phyloP scores from a whole-genome alignment of 2,113 vertebrate species.

The Rhabdornis inornatus region DNA sequence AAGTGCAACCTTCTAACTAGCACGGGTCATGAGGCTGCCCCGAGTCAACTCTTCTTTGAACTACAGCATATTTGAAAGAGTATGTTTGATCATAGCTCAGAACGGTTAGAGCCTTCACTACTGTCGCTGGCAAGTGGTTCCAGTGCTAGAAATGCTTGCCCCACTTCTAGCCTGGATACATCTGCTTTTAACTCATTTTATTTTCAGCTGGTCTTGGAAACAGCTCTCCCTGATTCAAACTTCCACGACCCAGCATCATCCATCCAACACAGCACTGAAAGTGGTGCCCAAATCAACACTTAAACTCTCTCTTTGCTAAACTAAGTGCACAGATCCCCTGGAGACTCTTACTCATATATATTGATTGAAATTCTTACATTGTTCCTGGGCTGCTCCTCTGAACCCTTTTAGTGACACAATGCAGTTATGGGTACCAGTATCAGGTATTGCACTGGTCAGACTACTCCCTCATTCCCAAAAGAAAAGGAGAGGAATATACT shows the following conservation, averaged over 20 bases:
- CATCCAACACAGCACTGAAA: background rate
- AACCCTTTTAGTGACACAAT: background rate
- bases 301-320: background rate
- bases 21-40: background rate
- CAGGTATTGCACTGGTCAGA: background rate
- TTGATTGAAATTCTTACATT: background rate
- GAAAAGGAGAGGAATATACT: background rate
- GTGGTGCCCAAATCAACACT: background rate
- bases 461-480: background rate
- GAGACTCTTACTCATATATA: background rate
- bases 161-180: background rate
- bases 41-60: background rate
- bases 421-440: background rate
- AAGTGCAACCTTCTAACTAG: background rate
- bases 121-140: background rate
- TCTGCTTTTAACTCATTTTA: background rate
- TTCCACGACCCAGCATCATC: accelerated
- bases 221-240: background rate
- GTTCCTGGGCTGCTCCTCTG: background rate
- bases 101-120: background rate
- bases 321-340: background rate
- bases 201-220: background rate
- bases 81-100: background rate
- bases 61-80: background rate
- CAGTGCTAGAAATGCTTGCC: background rate